Conservation (phyloP, 2,888 invertebrate genomes). For the Calliphora vomitoria region DNA sequence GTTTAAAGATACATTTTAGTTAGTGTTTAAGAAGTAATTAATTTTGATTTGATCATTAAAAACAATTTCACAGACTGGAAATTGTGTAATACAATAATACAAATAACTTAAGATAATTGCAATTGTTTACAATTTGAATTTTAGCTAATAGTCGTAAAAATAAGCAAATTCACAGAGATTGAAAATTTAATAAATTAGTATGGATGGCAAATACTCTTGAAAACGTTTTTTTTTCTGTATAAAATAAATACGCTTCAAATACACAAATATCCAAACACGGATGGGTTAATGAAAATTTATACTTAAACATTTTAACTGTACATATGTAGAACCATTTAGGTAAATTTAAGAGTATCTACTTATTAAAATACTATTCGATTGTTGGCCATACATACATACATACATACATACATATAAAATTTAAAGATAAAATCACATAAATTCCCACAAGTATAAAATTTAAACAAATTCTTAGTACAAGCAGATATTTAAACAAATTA, state of each 20-base stretch:
- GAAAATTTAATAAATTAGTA: constrained; percentile 58
- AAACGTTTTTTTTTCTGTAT: constrained; percentile 29
- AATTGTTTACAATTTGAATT: constrained; percentile 68
- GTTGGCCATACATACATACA: background rate
- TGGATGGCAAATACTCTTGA: constrained; percentile 19
- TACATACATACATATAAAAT: constrained; percentile 2
- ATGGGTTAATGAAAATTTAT: constrained; percentile 32
- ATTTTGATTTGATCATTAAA: background rate
- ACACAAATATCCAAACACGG: constrained; percentile 30
- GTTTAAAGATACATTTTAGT: background rate
- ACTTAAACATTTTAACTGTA: constrained; percentile 3
- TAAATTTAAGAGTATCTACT: constrained; percentile 27
- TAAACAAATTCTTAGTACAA: constrained; percentile 22
- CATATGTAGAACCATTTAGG: constrained; percentile 5
- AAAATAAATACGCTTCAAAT: constrained; percentile 3
- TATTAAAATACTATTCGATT: constrained; percentile 1
- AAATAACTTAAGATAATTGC: constrained; percentile 34
- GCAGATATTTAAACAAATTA: background rate
- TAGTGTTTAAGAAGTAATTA: constrained; percentile 2
- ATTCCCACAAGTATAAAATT: constrained; percentile 41
- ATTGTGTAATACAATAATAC: constrained; percentile 46
- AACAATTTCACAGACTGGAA: constrained; percentile 29
- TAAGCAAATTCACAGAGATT: constrained; percentile 32
- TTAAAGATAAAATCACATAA: constrained; percentile 51
- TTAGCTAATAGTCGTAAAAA: constrained; percentile 63